phyloP scores from a whole-genome alignment of 92 coral and sea anemone genomes.

The Phenganax subtilis region DNA sequence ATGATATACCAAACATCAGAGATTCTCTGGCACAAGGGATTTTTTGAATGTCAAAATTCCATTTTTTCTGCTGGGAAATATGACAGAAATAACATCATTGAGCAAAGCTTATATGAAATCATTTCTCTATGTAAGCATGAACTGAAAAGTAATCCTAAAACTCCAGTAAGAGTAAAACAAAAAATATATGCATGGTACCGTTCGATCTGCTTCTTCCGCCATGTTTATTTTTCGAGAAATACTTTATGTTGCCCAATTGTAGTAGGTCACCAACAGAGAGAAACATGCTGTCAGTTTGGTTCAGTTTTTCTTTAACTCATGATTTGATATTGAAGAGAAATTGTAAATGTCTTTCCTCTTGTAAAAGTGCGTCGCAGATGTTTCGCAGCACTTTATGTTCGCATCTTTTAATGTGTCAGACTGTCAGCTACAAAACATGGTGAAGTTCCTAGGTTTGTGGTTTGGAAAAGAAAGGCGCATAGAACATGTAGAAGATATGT shows the following conservation, averaged over 20 bases:
- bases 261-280: background rate
- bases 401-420: no score
- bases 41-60: conserved; percentile 69
- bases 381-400: no score
- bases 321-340: background rate
- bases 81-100: background rate
- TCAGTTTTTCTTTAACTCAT: background rate
- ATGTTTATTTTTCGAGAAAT: background rate
- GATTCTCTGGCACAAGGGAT: conserved; percentile 88
- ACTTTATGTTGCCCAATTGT: conserved; percentile 7
- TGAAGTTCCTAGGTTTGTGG: no score
- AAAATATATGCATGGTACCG: background rate
- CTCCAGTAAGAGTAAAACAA: background rate
- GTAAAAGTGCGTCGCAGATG: no score
- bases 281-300: background rate
- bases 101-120: background rate
- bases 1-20: conserved; percentile 70
- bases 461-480: no score
- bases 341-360: no score
- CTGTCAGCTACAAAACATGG: no score
- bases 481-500: no score
- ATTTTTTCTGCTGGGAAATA: conserved; percentile 49
- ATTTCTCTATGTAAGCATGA: background rate
- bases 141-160: no score
- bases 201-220: conserved; percentile 17